Evolutionary conservation across 2,113 vertebrate genomes (phyloP).

Genomic region (Microtus ochrogaster): DNA sequence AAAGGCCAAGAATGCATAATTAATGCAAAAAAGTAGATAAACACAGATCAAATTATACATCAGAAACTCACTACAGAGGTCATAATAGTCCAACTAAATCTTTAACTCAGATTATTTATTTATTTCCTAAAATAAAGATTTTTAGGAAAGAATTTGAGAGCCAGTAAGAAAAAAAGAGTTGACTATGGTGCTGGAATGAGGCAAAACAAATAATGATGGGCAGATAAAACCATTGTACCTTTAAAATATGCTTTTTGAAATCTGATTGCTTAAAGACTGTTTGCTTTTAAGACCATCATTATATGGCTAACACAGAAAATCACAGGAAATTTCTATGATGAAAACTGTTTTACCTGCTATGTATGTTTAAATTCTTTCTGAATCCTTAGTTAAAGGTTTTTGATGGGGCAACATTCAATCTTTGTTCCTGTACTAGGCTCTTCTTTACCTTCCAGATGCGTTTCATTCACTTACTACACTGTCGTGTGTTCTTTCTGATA

Average conservation of each 20-base stretch:
- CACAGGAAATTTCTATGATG: background rate
- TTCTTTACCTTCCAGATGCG: background rate
- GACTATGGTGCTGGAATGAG: background rate
- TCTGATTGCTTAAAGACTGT: background rate
- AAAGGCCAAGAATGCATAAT: background rate
- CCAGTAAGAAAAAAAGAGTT: background rate
- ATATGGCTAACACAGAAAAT: slow-evolving; percentile 29
- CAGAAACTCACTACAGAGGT: background rate
- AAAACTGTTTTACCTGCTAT: background rate
- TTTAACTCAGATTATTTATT: slow-evolving; percentile 25
- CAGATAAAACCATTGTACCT: slow-evolving; percentile 9
- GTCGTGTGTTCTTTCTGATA: background rate
- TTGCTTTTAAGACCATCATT: slow-evolving; percentile 33
- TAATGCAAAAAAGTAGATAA: slow-evolving; percentile 50
- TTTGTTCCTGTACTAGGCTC: background rate
- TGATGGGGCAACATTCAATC: background rate
- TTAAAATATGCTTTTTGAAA: background rate
- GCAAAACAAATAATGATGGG: slow-evolving; percentile 19
- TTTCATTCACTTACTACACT: background rate
- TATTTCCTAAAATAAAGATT: slow-evolving; percentile 53
- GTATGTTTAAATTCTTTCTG: slow-evolving; percentile 7
- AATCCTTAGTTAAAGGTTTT: background rate
- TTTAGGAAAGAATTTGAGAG: slow-evolving; percentile 29
- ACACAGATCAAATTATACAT: slow-evolving; percentile 30
- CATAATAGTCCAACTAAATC: slow-evolving; percentile 12